phyloP scores from a whole-genome alignment of 1,140 invertebrate genomes.

The Trypoxylus dichotomus region DNA sequence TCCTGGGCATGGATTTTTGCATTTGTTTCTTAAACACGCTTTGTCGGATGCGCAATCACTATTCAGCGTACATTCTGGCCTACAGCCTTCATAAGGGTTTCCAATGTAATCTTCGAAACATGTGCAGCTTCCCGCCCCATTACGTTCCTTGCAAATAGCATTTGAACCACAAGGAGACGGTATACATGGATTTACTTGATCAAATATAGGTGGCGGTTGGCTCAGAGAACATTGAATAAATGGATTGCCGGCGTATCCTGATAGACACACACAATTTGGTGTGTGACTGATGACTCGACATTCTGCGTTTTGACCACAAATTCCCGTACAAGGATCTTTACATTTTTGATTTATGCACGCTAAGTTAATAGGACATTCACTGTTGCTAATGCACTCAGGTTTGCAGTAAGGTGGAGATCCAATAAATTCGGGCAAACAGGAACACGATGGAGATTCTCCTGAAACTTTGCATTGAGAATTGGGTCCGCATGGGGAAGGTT shows the following conservation, averaged over 20 bases:
- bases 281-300: conserved; percentile 67
- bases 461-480: conserved; percentile 72
- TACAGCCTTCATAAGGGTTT: conserved; percentile 75
- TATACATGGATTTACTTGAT: conserved; percentile 58
- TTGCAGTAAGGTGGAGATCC: conserved; percentile 75
- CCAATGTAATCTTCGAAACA: conserved; percentile 70
- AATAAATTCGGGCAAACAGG: conserved; percentile 70
- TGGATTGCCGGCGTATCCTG: conserved; percentile 65
- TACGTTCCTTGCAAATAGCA: conserved; percentile 65
- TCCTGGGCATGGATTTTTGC: conserved; percentile 68
- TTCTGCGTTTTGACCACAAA: conserved; percentile 67
- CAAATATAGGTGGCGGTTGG: conserved; percentile 44
- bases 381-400: conserved; percentile 72
- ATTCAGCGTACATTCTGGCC: conserved; percentile 67
- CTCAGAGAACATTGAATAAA: conserved; percentile 60
- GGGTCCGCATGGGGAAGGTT: conserved; percentile 76
- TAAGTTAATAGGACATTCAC: conserved; percentile 65
- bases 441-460: conserved; percentile 63
- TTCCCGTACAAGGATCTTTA: conserved; percentile 66
- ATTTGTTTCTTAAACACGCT: conserved; percentile 65
- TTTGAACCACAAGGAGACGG: conserved; percentile 72
- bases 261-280: conserved; percentile 63
- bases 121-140: conserved; percentile 66
- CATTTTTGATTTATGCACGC: conserved; percentile 68
- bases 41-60: conserved; percentile 65